Percentiles rank a stretch among this genome's conserved stretches.
Evolutionary conservation across 2,113 vertebrate genomes (phyloP).

Genomic region (Labeo rohita): DNA sequence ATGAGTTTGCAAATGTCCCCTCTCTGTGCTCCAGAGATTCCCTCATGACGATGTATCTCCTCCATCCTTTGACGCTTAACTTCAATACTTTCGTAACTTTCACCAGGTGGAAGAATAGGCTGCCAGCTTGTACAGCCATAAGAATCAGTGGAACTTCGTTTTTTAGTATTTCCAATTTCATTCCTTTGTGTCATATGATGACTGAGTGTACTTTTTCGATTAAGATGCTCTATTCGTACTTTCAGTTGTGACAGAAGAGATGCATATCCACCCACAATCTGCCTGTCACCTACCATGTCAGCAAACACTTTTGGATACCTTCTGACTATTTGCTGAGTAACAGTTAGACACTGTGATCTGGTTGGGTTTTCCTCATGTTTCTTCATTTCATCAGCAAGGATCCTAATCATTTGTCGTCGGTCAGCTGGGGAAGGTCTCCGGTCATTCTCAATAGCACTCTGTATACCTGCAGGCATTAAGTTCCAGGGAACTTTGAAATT

Average conservation of each 20-base stretch:
- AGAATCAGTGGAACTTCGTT: background rate
- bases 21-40: background rate
- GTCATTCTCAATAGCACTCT: background rate
- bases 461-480: background rate
- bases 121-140: constrained; percentile 29
- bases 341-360: constrained; percentile 14
- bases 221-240: too few species aligned
- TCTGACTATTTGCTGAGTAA: background rate
- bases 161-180: too few species aligned
- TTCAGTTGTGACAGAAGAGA: too few species aligned
- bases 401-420: background rate
- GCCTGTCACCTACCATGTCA: constrained; percentile 1
- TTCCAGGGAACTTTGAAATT: constrained; percentile 10
- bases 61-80: too few species aligned
- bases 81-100: background rate
- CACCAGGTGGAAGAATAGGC: background rate
- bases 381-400: background rate
- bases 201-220: too few species aligned
- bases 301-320: background rate
- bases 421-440: background rate
- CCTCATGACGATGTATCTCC: background rate
- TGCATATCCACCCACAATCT: background rate
- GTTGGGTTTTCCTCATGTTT: background rate
- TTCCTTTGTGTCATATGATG: background rate
- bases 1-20: background rate